Conservation (phyloP, 1,140 invertebrate species). For the Aphaenogaster rudis region DNA sequence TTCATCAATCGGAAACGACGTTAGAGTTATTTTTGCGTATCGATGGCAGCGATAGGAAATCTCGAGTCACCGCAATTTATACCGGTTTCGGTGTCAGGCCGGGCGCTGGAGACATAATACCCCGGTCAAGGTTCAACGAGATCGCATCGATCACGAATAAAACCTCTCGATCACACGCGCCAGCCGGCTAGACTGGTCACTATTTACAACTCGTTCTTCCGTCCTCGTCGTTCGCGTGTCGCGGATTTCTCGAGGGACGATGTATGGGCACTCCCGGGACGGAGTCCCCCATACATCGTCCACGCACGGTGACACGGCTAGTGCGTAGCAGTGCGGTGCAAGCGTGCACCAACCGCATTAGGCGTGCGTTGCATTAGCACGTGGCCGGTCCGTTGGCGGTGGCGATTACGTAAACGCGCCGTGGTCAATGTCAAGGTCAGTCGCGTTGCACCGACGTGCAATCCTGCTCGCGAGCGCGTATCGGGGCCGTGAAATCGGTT, state of each 20-base stretch:
- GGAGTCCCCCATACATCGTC: not conserved
- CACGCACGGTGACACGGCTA: not conserved
- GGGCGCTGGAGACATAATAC: constrained; percentile 1
- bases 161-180: not conserved
- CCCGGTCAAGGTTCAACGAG: constrained; percentile 62
- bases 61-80: constrained; percentile 15
- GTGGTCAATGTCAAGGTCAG: constrained; percentile 76
- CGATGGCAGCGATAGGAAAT: not conserved
- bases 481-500: not conserved
- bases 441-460: constrained; percentile 18
- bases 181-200: not conserved
- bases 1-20: constrained; percentile 14
- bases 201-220: constrained; percentile 13
- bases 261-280: not conserved
- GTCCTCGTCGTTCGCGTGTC: not conserved
- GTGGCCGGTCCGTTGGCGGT: constrained; percentile 64
- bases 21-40: not conserved
- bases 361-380: constrained; percentile 72
- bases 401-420: constrained; percentile 68
- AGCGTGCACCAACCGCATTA: constrained; percentile 65
- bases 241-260: not conserved
- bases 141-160: constrained; percentile 60
- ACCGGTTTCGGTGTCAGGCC: constrained; percentile 20
- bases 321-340: constrained; percentile 40
- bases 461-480: not conserved